phyloP scores from a whole-genome alignment of 2,113 vertebrate genomes.

The Ornithorhynchus anatinus region DNA sequence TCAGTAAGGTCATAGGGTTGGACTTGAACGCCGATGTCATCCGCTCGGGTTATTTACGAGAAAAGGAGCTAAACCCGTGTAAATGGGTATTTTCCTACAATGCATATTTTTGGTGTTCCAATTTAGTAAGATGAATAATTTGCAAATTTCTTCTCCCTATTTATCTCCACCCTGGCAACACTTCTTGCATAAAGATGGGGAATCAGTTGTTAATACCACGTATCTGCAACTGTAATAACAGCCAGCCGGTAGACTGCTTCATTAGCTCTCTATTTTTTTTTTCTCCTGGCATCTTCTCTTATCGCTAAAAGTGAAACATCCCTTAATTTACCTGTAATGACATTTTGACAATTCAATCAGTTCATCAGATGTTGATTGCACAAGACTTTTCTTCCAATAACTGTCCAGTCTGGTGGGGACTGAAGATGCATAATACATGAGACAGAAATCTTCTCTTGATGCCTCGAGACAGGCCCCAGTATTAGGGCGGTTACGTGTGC shows the following conservation, averaged over 20 bases:
- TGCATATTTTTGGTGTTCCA: no score
- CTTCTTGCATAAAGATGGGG: conserved; percentile 35
- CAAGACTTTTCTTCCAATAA: not conserved
- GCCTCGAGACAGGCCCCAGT: conserved; percentile 29
- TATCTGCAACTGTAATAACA: conserved; percentile 29
- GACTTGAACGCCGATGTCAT: no score
- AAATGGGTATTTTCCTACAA: conserved; percentile 33
- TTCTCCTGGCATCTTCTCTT: conserved; percentile 33
- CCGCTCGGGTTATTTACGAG: no score
- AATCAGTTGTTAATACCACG: conserved; percentile 42
- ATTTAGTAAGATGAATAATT: conserved; percentile 54
- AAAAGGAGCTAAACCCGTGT: conserved; percentile 33
- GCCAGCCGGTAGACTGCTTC: not conserved
- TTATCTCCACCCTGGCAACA: conserved; percentile 47
- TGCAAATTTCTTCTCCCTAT: conserved; percentile 62
- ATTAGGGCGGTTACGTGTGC: not conserved
- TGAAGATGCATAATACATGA: conserved; percentile 52
- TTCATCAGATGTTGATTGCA: conserved; percentile 45
- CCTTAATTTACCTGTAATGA: conserved; percentile 43
- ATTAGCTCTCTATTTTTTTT: not conserved
- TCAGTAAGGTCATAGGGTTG: no score
- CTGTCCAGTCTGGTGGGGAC: conserved; percentile 35
- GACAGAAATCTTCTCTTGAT: not conserved
- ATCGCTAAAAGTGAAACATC: conserved; percentile 23
- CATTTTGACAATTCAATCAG: conserved; percentile 58